phyloP scores from a whole-genome alignment of 2,797 vertebrate genomes.

The Hyperoplus immaculatus region DNA sequence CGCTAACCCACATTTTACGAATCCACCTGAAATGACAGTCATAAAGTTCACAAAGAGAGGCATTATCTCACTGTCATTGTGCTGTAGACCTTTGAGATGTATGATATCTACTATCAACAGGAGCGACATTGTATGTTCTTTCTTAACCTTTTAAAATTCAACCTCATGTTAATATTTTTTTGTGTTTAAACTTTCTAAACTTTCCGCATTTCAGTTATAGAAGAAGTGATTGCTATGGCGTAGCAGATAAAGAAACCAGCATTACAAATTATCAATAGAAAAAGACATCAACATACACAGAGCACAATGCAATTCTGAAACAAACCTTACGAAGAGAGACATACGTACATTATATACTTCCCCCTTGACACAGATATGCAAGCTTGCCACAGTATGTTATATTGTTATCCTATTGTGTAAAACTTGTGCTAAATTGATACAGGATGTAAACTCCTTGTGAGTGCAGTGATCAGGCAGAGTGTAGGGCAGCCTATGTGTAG shows the following conservation, averaged over 20 bases:
- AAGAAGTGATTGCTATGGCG: not conserved
- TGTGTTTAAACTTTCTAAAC: no score
- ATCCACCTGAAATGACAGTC: not conserved
- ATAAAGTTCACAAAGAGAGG: not conserved
- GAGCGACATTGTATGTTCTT: not conserved
- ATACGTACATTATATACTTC: not conserved
- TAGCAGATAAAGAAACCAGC: not conserved
- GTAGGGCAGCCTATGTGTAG: conserved; percentile 25
- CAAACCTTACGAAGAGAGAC: not conserved
- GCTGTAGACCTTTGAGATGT: not conserved
- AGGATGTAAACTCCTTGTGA: not conserved
- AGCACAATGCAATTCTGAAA: not conserved
- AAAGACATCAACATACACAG: not conserved
- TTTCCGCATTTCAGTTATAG: no score
- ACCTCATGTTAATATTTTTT: not conserved
- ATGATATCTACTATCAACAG: not conserved
- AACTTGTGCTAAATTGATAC: conserved; percentile 1
- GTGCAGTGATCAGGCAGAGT: conserved; percentile 24
- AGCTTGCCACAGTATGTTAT: not conserved
- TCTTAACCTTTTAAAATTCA: not conserved
- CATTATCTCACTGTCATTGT: not conserved
- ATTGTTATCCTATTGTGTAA: not conserved
- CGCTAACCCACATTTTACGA: conserved; percentile 3
- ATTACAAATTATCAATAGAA: not conserved
- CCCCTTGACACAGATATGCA: no score